These are phyloP conservation scores for Arge pagana DNA, from an alignment of 2,888 invertebrate species.

Conservation along the genomic window DNA sequence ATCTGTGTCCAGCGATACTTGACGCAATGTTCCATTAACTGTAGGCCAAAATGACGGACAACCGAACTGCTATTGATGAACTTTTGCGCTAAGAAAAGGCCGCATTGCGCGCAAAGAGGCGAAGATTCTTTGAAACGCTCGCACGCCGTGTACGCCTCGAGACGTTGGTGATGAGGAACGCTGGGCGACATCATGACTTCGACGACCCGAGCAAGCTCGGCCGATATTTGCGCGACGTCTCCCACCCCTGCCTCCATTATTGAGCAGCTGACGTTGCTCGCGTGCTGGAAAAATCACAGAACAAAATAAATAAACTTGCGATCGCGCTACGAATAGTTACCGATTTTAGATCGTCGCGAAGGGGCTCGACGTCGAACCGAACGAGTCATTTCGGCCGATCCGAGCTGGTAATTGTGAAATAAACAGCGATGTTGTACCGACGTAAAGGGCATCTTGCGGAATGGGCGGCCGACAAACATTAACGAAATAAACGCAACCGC, in stretches of 20 bases:
- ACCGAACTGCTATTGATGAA: conserved; percentile 72
- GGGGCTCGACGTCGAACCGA: too few species aligned
- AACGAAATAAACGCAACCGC: too few species aligned
- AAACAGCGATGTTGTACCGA: too few species aligned
- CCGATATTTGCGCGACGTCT: conserved; percentile 72
- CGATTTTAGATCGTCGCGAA: too few species aligned
- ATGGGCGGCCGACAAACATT: too few species aligned
- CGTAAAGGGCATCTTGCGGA: too few species aligned
- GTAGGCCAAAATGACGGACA: conserved; percentile 88
- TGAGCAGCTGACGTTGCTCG: too few species aligned
- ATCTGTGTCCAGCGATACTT: conserved; percentile 93
- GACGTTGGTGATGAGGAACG: conserved; percentile 74
- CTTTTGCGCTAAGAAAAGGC: conserved; percentile 77
- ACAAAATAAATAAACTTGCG: too few species aligned
- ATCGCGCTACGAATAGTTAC: too few species aligned
- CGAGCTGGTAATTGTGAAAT: too few species aligned
- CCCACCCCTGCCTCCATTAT: conserved; percentile 61
- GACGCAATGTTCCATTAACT: conserved; percentile 90
- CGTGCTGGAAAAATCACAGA: too few species aligned
- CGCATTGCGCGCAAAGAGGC: conserved; percentile 86
- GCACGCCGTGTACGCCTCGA: conserved; percentile 83
- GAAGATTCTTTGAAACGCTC: conserved; percentile 86
- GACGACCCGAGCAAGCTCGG: conserved; percentile 79
- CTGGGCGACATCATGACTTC: conserved; percentile 83
- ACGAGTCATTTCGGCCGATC: too few species aligned